These are phyloP conservation scores for Cathartes aura DNA, from an alignment of 2,113 vertebrate species.

Conservation along the genomic window DNA sequence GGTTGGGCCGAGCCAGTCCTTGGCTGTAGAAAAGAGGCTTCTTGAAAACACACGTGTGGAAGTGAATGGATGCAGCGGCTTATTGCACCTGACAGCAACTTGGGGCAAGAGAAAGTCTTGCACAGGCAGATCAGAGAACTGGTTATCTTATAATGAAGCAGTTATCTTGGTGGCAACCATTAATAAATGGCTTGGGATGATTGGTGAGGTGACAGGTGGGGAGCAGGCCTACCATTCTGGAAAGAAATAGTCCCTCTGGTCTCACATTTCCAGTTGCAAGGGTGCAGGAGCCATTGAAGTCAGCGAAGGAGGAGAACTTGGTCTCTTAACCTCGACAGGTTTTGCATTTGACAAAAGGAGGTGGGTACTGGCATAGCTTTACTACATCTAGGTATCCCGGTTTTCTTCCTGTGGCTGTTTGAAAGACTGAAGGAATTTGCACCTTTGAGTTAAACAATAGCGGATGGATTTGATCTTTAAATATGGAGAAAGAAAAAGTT, in stretches of 20 bases:
- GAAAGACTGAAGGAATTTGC: neutral
- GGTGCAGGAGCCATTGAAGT: neutral
- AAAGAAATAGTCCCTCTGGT: neutral
- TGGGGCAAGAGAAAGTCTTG: neutral
- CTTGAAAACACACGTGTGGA: neutral
- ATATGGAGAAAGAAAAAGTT: neutral
- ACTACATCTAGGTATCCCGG: fast-evolving
- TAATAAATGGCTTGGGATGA: neutral
- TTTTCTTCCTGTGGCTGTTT: neutral
- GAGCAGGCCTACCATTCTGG: neutral
- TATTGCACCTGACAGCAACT: neutral
- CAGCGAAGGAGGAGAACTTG: neutral
- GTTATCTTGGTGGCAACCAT: neutral
- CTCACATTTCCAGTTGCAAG: neutral
- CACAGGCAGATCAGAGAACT: neutral
- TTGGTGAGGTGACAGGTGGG: neutral
- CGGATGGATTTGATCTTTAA: neutral
- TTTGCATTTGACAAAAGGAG: neutral
- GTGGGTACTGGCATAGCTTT: neutral
- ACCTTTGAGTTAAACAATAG: neutral
- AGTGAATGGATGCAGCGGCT: neutral
- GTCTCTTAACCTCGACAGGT: neutral
- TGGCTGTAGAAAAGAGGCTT: neutral
- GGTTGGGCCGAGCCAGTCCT: neutral
- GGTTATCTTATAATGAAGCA: neutral